A percentile compares a stretch with the other conserved stretches of the same genome.
phyloP scores from a whole-genome alignment of 2,797 vertebrate species.

The Acipenser ruthenus region DNA sequence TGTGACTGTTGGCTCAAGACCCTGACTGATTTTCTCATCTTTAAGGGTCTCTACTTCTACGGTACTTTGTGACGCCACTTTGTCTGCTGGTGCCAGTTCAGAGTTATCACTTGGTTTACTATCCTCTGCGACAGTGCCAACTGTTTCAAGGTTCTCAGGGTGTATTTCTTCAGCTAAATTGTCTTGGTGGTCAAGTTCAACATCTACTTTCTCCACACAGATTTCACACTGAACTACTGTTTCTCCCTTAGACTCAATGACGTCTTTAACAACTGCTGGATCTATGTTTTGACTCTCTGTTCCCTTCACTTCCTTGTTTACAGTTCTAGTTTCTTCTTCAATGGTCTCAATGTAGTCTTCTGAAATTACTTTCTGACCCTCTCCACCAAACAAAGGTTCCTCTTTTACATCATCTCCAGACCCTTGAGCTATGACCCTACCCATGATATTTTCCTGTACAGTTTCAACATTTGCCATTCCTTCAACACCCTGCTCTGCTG shows the following conservation, averaged over 20 bases:
- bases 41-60: not conserved
- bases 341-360: slow-evolving; percentile 7
- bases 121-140: not conserved
- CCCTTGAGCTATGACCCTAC: not conserved
- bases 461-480: not conserved
- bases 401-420: slow-evolving; percentile 1
- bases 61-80: not conserved
- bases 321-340: not conserved
- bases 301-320: not conserved
- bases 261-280: slow-evolving; percentile 9
- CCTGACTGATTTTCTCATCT: not conserved
- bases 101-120: not conserved
- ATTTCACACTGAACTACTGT: slow-evolving; percentile 9
- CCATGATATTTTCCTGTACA: not conserved
- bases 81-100: not conserved
- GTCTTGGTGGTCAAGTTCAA: not conserved
- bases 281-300: slow-evolving; percentile 7
- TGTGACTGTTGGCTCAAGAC: too few relatives aligned
- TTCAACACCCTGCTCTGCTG: not conserved
- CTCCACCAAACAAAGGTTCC: not conserved
- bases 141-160: not conserved
- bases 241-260: slow-evolving; percentile 11
- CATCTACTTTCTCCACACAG: slow-evolving; percentile 1
- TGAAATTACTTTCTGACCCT: slow-evolving; percentile 16
- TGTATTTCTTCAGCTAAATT: not conserved